Evolutionary conservation across 2,888 invertebrate species (phyloP).

Genomic region (Phengaris arion): DNA sequence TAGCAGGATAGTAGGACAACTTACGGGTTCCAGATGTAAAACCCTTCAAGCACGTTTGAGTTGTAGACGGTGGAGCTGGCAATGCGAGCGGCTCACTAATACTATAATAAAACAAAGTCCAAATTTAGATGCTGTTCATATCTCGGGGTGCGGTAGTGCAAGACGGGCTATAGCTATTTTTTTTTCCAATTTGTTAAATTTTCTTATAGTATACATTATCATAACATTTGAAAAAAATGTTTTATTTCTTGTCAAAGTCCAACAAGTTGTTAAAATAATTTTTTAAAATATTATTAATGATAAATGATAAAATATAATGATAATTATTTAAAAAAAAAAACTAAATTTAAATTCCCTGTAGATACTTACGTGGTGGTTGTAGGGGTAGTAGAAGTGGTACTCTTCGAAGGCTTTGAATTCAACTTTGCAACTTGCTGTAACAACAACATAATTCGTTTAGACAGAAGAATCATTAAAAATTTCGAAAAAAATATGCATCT

Average conservation of each 20-base stretch:
- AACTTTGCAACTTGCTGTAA: constrained; percentile 68
- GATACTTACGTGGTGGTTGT: constrained; percentile 36
- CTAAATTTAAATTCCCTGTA: background rate
- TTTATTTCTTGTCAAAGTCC: no score
- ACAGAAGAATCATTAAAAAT: no score
- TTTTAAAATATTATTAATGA: no score
- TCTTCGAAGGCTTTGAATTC: constrained; percentile 45
- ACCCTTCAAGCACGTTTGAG: constrained; percentile 51
- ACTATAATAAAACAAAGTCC: constrained; percentile 18
- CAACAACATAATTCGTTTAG: background rate
- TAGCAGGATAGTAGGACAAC: constrained; percentile 37
- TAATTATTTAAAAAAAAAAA: no score
- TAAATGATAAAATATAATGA: no score
- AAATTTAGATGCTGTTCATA: background rate
- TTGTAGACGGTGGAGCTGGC: constrained; percentile 46
- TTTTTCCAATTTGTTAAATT: no score
- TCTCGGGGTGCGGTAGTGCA: no score
- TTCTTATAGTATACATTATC: no score
- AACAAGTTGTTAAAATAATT: no score
- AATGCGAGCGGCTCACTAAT: constrained; percentile 49
- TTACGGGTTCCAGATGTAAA: constrained; percentile 58
- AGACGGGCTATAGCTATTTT: no score
- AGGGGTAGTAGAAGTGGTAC: constrained; percentile 28
- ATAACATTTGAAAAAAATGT: no score
- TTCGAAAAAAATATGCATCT: no score